Evolutionary conservation across 2,797 vertebrate species (phyloP).

Genomic region (Garrulus glandarius): DNA sequence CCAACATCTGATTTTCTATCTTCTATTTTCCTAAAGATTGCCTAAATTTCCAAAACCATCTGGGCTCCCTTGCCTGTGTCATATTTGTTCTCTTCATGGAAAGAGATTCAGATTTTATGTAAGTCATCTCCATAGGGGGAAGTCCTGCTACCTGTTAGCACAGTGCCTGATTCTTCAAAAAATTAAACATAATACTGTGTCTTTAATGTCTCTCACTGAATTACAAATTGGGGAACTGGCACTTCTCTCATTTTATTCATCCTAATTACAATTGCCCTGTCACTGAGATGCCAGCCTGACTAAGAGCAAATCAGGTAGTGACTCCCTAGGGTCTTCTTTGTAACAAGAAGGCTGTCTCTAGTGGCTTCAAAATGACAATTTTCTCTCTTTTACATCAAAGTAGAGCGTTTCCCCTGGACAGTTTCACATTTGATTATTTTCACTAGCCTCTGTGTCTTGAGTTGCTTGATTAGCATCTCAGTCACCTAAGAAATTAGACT

Average conservation of each 20-base stretch:
- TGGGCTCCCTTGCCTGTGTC: constrained; percentile 2
- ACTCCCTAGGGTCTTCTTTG: constrained; percentile 71
- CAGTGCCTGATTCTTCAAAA: constrained; percentile 28
- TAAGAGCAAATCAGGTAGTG: constrained; percentile 73
- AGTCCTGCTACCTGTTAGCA: constrained; percentile 61
- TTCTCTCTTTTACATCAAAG: constrained; percentile 74
- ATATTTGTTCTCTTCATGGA: constrained; percentile 38
- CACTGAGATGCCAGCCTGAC: constrained; percentile 74
- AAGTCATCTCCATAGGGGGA: constrained; percentile 35
- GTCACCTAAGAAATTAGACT: constrained; percentile 77
- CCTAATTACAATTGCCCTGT: constrained; percentile 80
- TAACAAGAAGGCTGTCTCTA: constrained; percentile 74
- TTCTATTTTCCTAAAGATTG: background rate
- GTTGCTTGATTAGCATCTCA: constrained; percentile 79
- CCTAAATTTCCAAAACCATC: constrained; percentile 31
- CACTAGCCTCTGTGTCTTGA: constrained; percentile 69
- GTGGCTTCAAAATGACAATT: constrained; percentile 78
- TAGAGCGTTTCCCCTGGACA: constrained; percentile 73
- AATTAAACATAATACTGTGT: constrained; percentile 52
- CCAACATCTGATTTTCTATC: background rate
- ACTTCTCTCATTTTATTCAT: constrained; percentile 75
- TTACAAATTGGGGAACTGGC: constrained; percentile 65
- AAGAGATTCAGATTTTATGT: constrained; percentile 48
- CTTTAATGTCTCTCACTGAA: constrained; percentile 67
- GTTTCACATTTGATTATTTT: constrained; percentile 79